phyloP scores from a whole-genome alignment of 2,888 invertebrate genomes.

The Strigamia maritima region DNA sequence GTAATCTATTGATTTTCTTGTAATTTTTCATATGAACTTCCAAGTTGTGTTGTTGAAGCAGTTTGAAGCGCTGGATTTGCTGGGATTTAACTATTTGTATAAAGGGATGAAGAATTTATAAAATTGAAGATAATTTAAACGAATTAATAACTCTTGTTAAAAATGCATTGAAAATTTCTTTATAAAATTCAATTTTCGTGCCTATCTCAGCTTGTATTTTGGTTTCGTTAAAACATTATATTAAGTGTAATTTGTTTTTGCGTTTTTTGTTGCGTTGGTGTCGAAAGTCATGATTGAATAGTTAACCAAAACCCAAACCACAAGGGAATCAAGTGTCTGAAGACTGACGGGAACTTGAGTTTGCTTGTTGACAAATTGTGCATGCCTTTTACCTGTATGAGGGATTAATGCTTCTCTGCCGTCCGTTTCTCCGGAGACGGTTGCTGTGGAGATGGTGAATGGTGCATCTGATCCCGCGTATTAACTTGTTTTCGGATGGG shows the following conservation, averaged over 20 bases:
- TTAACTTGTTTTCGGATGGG: slow-evolving; percentile 37
- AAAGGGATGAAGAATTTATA: neutral
- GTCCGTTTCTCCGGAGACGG: slow-evolving; percentile 36
- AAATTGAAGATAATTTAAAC: too few species aligned
- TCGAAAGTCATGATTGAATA: neutral
- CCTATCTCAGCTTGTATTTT: too few species aligned
- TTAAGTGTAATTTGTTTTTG: too few species aligned
- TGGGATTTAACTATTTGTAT: neutral
- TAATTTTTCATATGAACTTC: neutral
- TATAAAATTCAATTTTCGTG: too few species aligned
- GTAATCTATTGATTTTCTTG: neutral
- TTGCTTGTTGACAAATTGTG: slow-evolving; percentile 38
- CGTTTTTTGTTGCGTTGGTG: neutral
- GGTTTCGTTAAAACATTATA: too few species aligned
- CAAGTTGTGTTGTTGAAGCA: neutral
- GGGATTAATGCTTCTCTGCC: slow-evolving; percentile 35
- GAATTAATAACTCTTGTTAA: too few species aligned
- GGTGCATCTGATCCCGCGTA: slow-evolving; percentile 37
- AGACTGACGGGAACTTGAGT: slow-evolving; percentile 2
- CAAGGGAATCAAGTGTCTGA: neutral
- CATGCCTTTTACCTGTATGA: slow-evolving; percentile 37
- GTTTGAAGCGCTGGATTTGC: too few species aligned
- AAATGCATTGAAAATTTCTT: too few species aligned
- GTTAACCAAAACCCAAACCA: neutral
- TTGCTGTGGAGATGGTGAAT: slow-evolving; percentile 13